Evolutionary conservation across 2,113 vertebrate species (phyloP), one percentile per base, ranked within the genome.

Genomic region (Myrmophylax atrothorax): DNA sequence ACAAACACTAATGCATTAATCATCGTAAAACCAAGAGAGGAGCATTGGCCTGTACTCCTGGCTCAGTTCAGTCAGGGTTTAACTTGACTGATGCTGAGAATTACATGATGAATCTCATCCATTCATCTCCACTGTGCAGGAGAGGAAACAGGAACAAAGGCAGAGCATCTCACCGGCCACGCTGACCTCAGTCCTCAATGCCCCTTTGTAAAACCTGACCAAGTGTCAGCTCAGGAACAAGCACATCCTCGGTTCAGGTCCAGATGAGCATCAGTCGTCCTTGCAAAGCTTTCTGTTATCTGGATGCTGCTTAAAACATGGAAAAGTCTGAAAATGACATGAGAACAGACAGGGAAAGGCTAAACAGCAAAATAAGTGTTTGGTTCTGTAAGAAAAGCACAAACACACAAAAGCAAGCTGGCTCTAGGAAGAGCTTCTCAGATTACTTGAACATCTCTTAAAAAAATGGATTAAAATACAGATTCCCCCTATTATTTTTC

Each of bases 401-500:
- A 85, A 70, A 52, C 55, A 87, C 80, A 72, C 62, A 85, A 72
- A 87, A 92, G 55, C 79, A 90, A 86, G 76, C 85, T 86, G 83
- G 76, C 53, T 86, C 23, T 64, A 68, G 72, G 58, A 86, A 87
- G 47, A 93, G 76, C 56, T 86, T 76, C 88, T 92, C 94, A 84
- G 90, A 94, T 93, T 94, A 84, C 64, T 66, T 66, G 75, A 93
- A 88, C 5, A 14, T 37, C 58, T 88, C 75, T 75, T 49, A 80
- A 93, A 87, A 87, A 91, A 94, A 89, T 68, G 85, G 88, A 97
- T 97, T 97, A 96, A 97, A 98, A 97, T 89, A 59, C 83, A 94
- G 96, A 92, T 95, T 93, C 75, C 72, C 37, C 90, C 95, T 89
- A 76, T 97, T 95, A 96, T 97, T 97, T 97, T 93, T 88, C 96